Percentiles rank a stretch among this genome's conserved stretches.
These are phyloP conservation scores for Tiphia femorata DNA, from an alignment of 2,888 invertebrate species.

Conservation along the genomic window DNA sequence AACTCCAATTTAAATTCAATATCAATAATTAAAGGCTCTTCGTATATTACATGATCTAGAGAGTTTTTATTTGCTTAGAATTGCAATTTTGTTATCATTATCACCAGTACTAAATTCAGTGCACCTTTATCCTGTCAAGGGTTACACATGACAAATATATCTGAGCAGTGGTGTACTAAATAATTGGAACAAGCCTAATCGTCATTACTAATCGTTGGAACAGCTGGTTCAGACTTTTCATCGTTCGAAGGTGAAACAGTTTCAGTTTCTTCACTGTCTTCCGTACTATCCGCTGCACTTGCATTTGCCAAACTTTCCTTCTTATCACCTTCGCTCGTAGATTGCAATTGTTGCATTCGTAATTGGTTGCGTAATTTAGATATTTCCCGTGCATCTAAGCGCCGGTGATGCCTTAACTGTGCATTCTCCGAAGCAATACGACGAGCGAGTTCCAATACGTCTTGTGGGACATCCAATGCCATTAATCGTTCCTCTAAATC, in stretches of 20 bases:
- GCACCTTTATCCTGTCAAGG: constrained; percentile 51
- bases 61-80: constrained; percentile 54
- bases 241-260: constrained; percentile 43
- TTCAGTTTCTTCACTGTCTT: constrained; percentile 51
- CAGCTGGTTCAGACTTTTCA: constrained; percentile 49
- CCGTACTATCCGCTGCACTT: constrained; percentile 61
- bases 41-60: constrained; percentile 64
- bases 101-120: constrained; percentile 53
- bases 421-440: constrained; percentile 46
- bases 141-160: constrained; percentile 55
- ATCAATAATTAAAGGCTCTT: constrained; percentile 62
- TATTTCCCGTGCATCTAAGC: constrained; percentile 55
- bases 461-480: constrained; percentile 54
- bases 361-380: constrained; percentile 54
- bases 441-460: constrained; percentile 51
- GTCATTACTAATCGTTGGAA: constrained; percentile 51
- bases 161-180: constrained; percentile 48
- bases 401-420: constrained; percentile 43
- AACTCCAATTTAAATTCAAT: constrained; percentile 54
- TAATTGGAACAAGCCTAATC: constrained; percentile 45
- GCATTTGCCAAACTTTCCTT: constrained; percentile 43
- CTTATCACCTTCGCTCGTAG: constrained; percentile 29
- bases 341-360: constrained; percentile 48
- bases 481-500: constrained; percentile 55
- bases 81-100: constrained; percentile 34